phyloP scores from a whole-genome alignment of 2,797 vertebrate genomes.

The Tenualosa ilisha region DNA sequence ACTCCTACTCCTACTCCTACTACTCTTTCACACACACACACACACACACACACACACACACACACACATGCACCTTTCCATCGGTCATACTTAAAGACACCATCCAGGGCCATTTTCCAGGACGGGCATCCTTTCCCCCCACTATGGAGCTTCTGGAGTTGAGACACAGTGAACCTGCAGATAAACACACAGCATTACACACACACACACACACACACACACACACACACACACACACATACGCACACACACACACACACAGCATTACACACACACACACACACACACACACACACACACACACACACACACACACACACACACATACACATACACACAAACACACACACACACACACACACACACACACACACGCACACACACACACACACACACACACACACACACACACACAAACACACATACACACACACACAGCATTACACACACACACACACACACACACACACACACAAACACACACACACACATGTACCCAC shows the following conservation, averaged over 20 bases:
- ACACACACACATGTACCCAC: too few relatives aligned
- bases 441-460: not conserved
- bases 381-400: not conserved
- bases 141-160: too few relatives aligned
- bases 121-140: too few relatives aligned
- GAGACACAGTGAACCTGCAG: too few relatives aligned
- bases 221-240: not conserved
- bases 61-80: too few relatives aligned
- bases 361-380: not conserved
- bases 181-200: too few relatives aligned
- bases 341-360: not conserved
- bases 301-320: not conserved
- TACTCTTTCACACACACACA: too few relatives aligned
- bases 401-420: not conserved
- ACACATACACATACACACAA: not conserved
- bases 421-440: not conserved
- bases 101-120: too few relatives aligned
- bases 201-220: too few relatives aligned
- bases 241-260: not conserved
- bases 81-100: too few relatives aligned
- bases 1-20: too few relatives aligned
- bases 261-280: not conserved
- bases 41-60: too few relatives aligned
- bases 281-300: not conserved
- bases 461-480: not conserved